Conservation (phyloP, 2,797 vertebrate species). For the Sebastiscus tertius region DNA sequence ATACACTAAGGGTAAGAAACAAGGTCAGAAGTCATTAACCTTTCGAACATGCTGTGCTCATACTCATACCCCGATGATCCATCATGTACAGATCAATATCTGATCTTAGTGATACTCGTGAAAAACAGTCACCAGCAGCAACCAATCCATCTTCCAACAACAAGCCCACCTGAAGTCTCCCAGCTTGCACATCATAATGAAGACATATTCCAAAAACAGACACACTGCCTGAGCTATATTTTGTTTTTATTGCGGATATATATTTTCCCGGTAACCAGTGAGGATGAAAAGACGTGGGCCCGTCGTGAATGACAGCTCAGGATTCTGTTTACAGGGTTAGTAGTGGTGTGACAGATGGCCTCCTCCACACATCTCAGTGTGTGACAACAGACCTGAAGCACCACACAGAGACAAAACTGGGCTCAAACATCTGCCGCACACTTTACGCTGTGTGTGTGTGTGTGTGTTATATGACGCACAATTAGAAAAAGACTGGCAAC, state of each 20-base stretch:
- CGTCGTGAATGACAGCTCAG: constrained; percentile 68
- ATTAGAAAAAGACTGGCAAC: background rate
- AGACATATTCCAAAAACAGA: background rate
- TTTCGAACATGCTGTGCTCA: constrained; percentile 17
- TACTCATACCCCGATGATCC: constrained; percentile 21
- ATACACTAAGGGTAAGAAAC: background rate
- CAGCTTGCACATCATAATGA: background rate
- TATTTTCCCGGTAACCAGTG: constrained; percentile 6
- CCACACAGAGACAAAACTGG: constrained; percentile 36
- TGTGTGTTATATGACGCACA: background rate
- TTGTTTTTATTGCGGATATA: background rate
- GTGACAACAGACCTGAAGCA: constrained; percentile 68
- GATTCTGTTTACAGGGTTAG: constrained; percentile 66
- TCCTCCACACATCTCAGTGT: constrained; percentile 68
- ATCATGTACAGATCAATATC: constrained; percentile 51
- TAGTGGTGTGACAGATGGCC: constrained; percentile 69
- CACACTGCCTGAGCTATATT: background rate
- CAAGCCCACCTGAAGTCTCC: background rate
- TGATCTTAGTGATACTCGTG: constrained; percentile 10
- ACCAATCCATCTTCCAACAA: background rate
- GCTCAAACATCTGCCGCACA: constrained; percentile 37
- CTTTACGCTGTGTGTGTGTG: background rate
- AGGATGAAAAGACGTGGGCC: constrained; percentile 39
- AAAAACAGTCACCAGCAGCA: background rate
- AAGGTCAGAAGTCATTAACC: constrained; percentile 54